Conservation (phyloP, 2,113 vertebrate genomes). For the Micronisus gabar region DNA sequence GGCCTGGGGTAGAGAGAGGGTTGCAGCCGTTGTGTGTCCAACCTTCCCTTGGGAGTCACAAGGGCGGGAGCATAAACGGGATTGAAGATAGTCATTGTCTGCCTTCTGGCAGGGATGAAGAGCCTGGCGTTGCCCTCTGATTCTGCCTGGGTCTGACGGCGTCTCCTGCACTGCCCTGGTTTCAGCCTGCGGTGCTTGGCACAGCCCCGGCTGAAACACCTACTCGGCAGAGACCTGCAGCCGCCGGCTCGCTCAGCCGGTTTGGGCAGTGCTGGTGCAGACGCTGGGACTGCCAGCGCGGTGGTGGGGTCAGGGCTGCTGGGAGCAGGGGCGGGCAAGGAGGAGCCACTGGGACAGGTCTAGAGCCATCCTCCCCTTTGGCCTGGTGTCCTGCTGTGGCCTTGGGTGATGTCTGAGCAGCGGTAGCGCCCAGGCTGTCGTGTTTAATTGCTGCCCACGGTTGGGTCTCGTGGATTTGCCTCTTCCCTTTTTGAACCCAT, state of each 20-base stretch:
- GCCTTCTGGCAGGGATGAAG: not conserved
- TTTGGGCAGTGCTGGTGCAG: not conserved
- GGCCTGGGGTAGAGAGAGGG: not conserved
- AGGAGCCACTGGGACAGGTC: not conserved
- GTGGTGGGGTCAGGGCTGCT: not conserved
- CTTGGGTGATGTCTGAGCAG: rapidly evolving
- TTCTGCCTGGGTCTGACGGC: not conserved
- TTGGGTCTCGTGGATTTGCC: not conserved
- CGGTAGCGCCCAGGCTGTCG: rapidly evolving
- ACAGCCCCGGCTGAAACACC: not conserved
- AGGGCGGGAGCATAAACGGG: not conserved
- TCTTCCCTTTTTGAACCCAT: not conserved
- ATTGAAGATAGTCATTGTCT: rapidly evolving
- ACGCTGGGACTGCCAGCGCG: rapidly evolving
- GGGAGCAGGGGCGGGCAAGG: not conserved
- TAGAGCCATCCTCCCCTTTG: too few relatives aligned
- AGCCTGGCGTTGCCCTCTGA: not conserved
- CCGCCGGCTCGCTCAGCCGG: not conserved
- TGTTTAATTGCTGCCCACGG: rapidly evolving
- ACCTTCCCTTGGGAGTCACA: rapidly evolving
- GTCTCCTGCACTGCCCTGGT: not conserved
- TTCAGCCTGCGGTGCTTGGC: not conserved
- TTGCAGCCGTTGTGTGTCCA: not conserved
- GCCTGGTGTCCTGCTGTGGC: not conserved
- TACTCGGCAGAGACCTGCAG: not conserved